Conservation (phyloP, 2,113 vertebrate genomes). For the Corydoras maculifer region DNA sequence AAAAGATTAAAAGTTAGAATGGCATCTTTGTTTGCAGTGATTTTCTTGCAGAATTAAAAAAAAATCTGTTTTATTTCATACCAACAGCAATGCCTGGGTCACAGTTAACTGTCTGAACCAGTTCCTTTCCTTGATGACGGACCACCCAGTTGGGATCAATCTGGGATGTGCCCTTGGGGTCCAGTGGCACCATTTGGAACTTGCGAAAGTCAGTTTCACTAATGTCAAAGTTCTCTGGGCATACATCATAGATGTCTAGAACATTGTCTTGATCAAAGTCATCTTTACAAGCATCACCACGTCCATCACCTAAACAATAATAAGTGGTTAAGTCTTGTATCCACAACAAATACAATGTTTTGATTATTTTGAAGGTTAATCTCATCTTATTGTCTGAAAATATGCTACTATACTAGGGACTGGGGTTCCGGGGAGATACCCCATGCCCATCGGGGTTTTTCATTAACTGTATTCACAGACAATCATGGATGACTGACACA, state of each 20-base stretch:
- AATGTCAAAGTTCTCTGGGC: slow-evolving; percentile 93
- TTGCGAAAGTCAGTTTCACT: slow-evolving; percentile 94
- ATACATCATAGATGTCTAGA: slow-evolving; percentile 92
- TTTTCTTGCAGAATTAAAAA: background rate
- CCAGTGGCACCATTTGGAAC: slow-evolving; percentile 98
- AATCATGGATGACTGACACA: too few species aligned
- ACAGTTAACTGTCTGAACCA: slow-evolving; percentile 98
- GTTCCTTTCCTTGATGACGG: slow-evolving; percentile 95
- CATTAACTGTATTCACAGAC: too few species aligned
- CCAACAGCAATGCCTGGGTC: slow-evolving; percentile 96
- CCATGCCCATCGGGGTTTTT: too few species aligned
- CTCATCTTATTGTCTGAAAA: too few species aligned
- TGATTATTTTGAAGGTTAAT: too few species aligned
- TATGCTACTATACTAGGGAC: too few species aligned
- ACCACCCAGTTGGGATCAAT: slow-evolving; percentile 99
- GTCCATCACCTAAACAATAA: slow-evolving; percentile 78
- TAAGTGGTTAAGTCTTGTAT: background rate
- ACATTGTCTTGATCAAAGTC: slow-evolving; percentile 95
- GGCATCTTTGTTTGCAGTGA: background rate
- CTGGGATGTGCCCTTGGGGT: slow-evolving; percentile 96
- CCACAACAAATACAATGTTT: too few species aligned
- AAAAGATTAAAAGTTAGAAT: slow-evolving; percentile 1
- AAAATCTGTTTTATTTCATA: slow-evolving; percentile 46
- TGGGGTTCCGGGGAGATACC: too few species aligned
- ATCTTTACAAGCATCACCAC: slow-evolving; percentile 92